Percentiles rank a stretch among this genome's conserved stretches.
phyloP scores from a whole-genome alignment of 1,140 invertebrate genomes.

The Sinonovacula constricta region DNA sequence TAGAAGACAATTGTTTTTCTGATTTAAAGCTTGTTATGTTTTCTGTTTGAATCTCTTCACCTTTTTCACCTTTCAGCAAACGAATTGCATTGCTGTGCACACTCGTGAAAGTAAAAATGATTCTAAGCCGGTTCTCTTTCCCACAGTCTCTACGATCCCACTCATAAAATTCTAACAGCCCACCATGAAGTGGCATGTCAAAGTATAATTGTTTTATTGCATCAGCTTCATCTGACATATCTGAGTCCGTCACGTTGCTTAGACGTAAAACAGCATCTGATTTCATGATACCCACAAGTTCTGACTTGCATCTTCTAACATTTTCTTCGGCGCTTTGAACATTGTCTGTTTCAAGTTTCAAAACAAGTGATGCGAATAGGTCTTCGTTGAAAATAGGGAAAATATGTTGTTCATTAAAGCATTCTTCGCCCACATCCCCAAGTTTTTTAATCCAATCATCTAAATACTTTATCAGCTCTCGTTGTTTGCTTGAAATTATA shows the following conservation, averaged over 20 bases:
- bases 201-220: constrained; percentile 44
- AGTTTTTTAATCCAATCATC: constrained; percentile 22
- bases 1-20: constrained; percentile 57
- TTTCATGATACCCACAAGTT: constrained; percentile 47
- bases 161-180: constrained; percentile 34
- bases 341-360: neutral
- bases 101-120: constrained; percentile 53
- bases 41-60: constrained; percentile 27
- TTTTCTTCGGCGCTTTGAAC: neutral
- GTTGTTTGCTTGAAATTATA: constrained; percentile 24
- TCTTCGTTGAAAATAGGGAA: constrained; percentile 53
- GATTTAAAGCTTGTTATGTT: constrained; percentile 60
- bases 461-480: neutral
- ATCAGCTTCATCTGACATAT: neutral
- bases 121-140: neutral
- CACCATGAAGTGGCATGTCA: constrained; percentile 53
- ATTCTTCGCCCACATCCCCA: constrained; percentile 5
- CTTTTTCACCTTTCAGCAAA: neutral
- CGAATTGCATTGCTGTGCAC: constrained; percentile 48
- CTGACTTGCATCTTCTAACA: constrained; percentile 1
- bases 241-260: neutral
- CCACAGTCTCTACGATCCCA: neutral
- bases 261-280: constrained; percentile 58
- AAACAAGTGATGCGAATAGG: constrained; percentile 55
- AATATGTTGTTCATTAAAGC: constrained; percentile 32